Evolutionary conservation across 2,888 invertebrate species (phyloP).

Genomic region (Antitype chi): DNA sequence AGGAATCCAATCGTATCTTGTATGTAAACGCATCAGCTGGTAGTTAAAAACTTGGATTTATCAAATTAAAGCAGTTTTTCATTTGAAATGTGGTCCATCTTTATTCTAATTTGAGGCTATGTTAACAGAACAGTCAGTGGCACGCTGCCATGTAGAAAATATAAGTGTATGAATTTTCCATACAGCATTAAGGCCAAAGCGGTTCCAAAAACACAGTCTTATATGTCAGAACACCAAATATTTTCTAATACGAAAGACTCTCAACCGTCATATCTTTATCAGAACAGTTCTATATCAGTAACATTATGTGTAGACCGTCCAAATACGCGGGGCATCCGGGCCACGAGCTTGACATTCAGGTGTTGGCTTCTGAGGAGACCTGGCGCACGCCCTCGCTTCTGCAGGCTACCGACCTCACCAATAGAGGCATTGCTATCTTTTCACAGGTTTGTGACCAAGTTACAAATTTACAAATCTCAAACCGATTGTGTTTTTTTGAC

Average conservation of each 20-base stretch:
- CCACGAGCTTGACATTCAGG: slow-evolving; percentile 94
- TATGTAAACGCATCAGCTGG: neutral
- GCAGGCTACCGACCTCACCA: slow-evolving; percentile 92
- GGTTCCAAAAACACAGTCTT: neutral
- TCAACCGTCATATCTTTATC: neutral
- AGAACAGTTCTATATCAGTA: neutral
- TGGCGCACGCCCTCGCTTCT: slow-evolving; percentile 96
- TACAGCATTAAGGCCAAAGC: neutral
- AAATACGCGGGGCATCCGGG: slow-evolving; percentile 91
- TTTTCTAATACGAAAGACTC: slow-evolving; percentile 26
- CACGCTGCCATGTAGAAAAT: neutral
- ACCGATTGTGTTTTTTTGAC: neutral
- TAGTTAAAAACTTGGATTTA: neutral
- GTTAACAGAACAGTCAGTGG: neutral
- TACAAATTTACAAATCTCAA: neutral
- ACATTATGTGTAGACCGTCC: slow-evolving; percentile 78
- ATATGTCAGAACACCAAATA: neutral
- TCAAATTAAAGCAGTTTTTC: neutral
- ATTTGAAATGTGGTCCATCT: neutral
- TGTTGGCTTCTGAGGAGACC: slow-evolving; percentile 95
- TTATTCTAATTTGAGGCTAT: neutral
- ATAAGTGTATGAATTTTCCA: neutral
- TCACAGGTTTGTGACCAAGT: slow-evolving; percentile 91
- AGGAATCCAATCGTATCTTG: neutral
- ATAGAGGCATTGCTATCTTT: slow-evolving; percentile 94